Base-by-base conservation (phyloP, 2,797 vertebrate genomes). In the Limnodromus scolopaceus region DNA sequence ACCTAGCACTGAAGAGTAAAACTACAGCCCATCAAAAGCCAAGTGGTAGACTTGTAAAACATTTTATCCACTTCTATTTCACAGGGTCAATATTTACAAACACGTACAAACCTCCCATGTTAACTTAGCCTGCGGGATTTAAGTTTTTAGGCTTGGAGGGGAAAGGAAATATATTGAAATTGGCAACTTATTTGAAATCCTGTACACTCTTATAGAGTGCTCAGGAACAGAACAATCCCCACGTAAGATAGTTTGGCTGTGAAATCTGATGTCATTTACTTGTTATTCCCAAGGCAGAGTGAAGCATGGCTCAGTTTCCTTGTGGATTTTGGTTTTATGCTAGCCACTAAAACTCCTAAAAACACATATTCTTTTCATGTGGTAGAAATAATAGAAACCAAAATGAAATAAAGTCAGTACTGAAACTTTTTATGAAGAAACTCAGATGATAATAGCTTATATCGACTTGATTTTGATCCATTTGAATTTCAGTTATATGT, bases 141-240 rank as follows among this genome's bases (percentile, higher is more conserved):
- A 32, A 46, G 57, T 82, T 74, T 86, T 70, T 48, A 76, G 39
- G 17, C 14, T 46, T 2, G 16, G 60, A 83, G 43, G 27, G 22
- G 46, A 76, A 94, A 71, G 30, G 19, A 94, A 92, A 69, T 53
- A 38, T 27, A 70, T 53, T 93, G n/a, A 82, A 86, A 91, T 6
- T 51, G 30, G 39, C 57, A 78, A 82, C 27, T 36, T 48, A 60
- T 68, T 72, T 81, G 49, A 84, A 88, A 91, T 77, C 18, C 34
- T 3, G 1, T 43, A 18, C 17, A 6, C 22, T 68, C 24, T 76
- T 76, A 32, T 9, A n/a, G 54, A 49, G 27, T 45, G 36, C 13
- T 65, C 27, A 32, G 63, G 34, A 79, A 54, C 24, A 53, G 28
- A 70, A 54, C 13, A 70, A 28, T 3, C 9, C 65, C 45, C 25